Evolutionary conservation across 2,113 vertebrate genomes (phyloP), one percentile per base, ranked within the genome.

Genomic region (Albula goreensis): DNA sequence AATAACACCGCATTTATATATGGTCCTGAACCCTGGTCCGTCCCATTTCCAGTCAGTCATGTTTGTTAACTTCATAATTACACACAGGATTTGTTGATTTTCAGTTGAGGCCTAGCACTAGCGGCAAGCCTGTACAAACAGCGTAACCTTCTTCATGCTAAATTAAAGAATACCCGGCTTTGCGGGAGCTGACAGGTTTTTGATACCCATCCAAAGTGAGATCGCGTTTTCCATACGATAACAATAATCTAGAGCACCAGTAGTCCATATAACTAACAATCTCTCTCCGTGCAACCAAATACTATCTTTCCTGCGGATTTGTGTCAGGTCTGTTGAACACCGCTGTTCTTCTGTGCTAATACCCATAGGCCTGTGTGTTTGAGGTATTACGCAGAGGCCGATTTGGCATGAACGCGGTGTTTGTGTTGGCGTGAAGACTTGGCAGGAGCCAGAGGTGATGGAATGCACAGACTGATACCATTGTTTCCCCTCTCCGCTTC

Each of bases 391-490:
- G 78, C 81, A 81, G 83, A 83, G 83, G 85, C 88, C 86, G 25
- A 83, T 81, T 88, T 92, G 90, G 91, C 92, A 88, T 51, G 0
- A 0, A 31, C 12, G 19, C 74, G 56, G 15, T 88, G 85, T 90
- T 57, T 78, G 91, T 91, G 92, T 91, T 91, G 87, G 93, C 87
- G 91, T 90, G 88, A 90, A 88, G 88, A 92, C 88, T 91, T 94
- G 93, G 90, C 90, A 89, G 89, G 81, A 81, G 85, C 84, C 87
- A 85, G 85, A 89, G 85, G 91, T 89, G 90, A 90, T 90, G 89
- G 89, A 89, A 94, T 91, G 90, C 87, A 89, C 88, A 89, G 89
- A 85, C 89, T 85, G 86, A 89, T 91, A 90, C 89, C 87, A 93
- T 95, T 80, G 78, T 85, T 89, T 84, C 83, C 84, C 87, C 50